These are phyloP conservation scores for Shinisaurus crocodilurus DNA, from an alignment of 2,113 vertebrate genomes.

Conservation along the genomic window DNA sequence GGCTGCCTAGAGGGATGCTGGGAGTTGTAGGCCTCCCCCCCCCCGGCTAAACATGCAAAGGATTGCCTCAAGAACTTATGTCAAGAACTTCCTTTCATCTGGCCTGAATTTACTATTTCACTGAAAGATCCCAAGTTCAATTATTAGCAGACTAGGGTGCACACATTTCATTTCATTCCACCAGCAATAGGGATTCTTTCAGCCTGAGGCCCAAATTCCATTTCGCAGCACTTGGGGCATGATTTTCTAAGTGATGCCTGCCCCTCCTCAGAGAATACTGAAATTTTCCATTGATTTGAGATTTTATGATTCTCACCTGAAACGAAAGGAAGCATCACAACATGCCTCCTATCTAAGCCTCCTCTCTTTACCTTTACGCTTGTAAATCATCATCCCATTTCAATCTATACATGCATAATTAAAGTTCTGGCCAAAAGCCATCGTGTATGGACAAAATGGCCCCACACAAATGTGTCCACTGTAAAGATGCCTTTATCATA, in stretches of 20 bases:
- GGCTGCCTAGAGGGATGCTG: too few relatives aligned
- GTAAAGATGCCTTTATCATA: neutral
- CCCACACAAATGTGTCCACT: neutral
- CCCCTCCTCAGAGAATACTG: neutral
- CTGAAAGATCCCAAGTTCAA: too few relatives aligned
- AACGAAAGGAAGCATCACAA: neutral
- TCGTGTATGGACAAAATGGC: neutral
- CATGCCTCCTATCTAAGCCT: neutral
- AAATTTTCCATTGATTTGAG: neutral
- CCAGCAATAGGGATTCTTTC: too few relatives aligned
- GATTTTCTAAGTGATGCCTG: neutral
- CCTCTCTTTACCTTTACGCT: neutral
- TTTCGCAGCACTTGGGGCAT: too few relatives aligned
- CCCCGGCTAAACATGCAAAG: too few relatives aligned
- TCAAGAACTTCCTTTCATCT: too few relatives aligned
- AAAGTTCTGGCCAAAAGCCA: neutral
- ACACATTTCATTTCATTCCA: too few relatives aligned
- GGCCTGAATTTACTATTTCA: too few relatives aligned
- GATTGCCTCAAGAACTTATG: too few relatives aligned
- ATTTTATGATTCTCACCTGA: neutral
- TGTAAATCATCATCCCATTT: neutral
- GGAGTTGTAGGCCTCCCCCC: too few relatives aligned
- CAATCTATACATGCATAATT: neutral
- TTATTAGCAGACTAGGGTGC: too few relatives aligned
- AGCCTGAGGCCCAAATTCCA: too few relatives aligned